phyloP scores from a whole-genome alignment of 1,140 invertebrate species.

The Trypoxylus dichotomus region DNA sequence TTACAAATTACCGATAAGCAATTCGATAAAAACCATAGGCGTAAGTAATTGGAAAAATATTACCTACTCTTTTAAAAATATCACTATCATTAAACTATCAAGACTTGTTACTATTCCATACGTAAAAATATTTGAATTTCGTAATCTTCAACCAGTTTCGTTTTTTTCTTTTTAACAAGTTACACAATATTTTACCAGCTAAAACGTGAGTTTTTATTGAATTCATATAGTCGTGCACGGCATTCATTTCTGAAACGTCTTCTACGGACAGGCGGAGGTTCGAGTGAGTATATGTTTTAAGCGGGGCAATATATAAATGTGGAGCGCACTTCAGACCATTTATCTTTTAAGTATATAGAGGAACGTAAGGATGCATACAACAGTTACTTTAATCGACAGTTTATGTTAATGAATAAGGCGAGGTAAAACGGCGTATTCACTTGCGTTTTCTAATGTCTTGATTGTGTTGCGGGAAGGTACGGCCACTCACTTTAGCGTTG shows the following conservation, averaged over 20 bases:
- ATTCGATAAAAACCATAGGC: background rate
- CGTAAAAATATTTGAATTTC: conserved; percentile 18
- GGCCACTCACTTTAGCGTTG: conserved; percentile 6
- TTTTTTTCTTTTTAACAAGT: conserved; percentile 1
- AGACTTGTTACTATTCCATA: background rate
- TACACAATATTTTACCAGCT: background rate
- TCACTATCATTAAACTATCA: background rate
- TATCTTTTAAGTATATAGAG: conserved; percentile 25
- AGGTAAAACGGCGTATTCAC: conserved; percentile 34
- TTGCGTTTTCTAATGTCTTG: conserved; percentile 36
- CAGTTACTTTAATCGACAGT: conserved; percentile 33
- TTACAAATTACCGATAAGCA: background rate
- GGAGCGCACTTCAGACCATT: conserved; percentile 23
- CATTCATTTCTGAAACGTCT: conserved; percentile 6
- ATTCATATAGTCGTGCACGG: conserved; percentile 9
- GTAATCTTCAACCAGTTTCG: background rate
- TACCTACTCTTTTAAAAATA: conserved; percentile 4
- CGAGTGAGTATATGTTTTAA: background rate
- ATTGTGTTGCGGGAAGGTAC: conserved; percentile 24
- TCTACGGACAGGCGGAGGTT: conserved; percentile 2
- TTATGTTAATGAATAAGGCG: conserved; percentile 36
- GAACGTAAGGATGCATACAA: conserved; percentile 31
- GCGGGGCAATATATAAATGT: conserved; percentile 30
- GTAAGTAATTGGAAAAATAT: background rate
- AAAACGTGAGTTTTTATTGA: conserved; percentile 6